Percentiles rank a stretch among this genome's conserved stretches.
Conservation (phyloP, 2,113 vertebrate species). For the Zosterops japonicus region DNA sequence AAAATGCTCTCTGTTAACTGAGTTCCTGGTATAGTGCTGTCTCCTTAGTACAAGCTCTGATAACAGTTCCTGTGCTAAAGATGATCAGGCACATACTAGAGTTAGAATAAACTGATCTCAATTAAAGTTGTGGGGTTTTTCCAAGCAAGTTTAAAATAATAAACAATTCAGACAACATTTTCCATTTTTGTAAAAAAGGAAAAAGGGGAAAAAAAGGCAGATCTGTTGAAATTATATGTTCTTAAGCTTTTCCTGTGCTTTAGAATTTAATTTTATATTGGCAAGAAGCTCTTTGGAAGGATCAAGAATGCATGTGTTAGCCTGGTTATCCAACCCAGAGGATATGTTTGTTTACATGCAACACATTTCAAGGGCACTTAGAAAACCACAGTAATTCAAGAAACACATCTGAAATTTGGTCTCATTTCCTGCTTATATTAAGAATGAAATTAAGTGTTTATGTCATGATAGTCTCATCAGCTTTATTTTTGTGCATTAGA, state of each 20-base stretch:
- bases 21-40: background rate
- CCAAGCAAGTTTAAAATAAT: background rate
- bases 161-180: background rate
- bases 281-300: background rate
- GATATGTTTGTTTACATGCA: conserved; percentile 31
- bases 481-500: background rate
- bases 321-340: conserved; percentile 30
- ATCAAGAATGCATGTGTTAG: background rate
- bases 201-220: background rate
- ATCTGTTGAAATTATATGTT: conserved; percentile 2
- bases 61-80: conserved; percentile 35
- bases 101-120: conserved; percentile 33
- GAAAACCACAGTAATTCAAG: conserved; percentile 36
- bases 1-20: background rate
- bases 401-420: conserved; percentile 52
- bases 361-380: conserved; percentile 23
- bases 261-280: background rate
- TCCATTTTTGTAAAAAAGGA: background rate
- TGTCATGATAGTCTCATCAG: background rate
- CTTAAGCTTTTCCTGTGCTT: conserved; percentile 24
- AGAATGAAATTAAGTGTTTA: background rate
- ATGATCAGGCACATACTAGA: background rate
- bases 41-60: conserved; percentile 10
- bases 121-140: conserved; percentile 9
- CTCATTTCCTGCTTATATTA: conserved; percentile 24